A percentile compares a stretch with the other conserved stretches of the same genome.
Conservation (phyloP, 2,113 vertebrate species). For the Proterorhinus semilunaris region DNA sequence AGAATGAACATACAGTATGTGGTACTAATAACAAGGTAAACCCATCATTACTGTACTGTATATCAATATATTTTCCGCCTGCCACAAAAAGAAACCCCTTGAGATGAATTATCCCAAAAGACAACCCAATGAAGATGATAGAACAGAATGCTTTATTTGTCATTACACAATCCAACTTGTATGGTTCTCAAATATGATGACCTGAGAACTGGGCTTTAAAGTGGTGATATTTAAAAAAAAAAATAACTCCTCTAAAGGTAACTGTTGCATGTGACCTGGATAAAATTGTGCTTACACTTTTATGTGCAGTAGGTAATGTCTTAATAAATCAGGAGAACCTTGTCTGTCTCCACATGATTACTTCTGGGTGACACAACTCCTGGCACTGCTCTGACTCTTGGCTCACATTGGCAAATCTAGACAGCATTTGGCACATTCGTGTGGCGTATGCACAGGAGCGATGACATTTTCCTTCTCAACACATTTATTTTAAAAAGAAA, state of each 20-base stretch:
- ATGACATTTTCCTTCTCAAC: slow-evolving; percentile 35
- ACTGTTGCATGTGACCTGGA: background rate
- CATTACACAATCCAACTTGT: no score
- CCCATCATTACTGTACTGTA: no score
- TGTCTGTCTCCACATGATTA: slow-evolving; percentile 51
- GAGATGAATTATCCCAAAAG: no score
- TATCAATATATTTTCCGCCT: no score
- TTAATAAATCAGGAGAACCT: slow-evolving; percentile 39
- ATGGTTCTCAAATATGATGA: no score
- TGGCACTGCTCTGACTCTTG: slow-evolving; percentile 47
- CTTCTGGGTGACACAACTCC: slow-evolving; percentile 54
- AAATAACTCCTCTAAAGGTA: no score
- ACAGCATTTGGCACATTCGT: slow-evolving; percentile 50
- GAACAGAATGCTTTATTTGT: no score
- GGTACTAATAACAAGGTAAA: no score
- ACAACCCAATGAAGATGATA: no score
- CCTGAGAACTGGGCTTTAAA: background rate
- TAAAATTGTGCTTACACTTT: background rate
- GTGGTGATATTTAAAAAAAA: no score
- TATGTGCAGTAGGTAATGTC: background rate
- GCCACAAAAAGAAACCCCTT: no score
- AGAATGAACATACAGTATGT: no score
- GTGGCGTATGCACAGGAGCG: slow-evolving; percentile 30
- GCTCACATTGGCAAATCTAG: slow-evolving; percentile 47
- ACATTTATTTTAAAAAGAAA: slow-evolving; percentile 30